Evolutionary conservation across 2,797 vertebrate species (phyloP).

Genomic region (Loriculus beryllinus): DNA sequence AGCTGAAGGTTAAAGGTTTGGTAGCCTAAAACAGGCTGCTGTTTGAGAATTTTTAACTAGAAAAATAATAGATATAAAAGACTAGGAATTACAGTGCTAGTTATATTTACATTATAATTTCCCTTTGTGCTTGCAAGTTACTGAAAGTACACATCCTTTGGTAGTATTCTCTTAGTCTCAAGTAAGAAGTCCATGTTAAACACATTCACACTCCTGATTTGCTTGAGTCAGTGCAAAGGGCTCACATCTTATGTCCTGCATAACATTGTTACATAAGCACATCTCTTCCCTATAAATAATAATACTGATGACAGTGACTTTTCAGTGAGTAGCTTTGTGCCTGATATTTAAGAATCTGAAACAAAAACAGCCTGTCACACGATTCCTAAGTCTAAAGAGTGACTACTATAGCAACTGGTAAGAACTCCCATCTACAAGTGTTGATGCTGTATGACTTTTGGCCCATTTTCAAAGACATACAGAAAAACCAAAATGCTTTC

Average conservation of each 20-base stretch:
- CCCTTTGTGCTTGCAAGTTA: constrained; percentile 53
- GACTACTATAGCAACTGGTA: not conserved
- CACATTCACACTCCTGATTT: not conserved
- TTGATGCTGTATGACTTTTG: not conserved
- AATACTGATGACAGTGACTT: not conserved
- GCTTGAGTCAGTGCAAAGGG: not conserved
- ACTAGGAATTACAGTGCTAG: not conserved
- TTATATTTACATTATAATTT: constrained; percentile 31
- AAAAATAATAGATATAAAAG: constrained; percentile 30
- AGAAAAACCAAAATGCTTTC: not conserved
- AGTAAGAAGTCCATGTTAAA: not conserved
- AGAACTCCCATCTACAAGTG: not conserved
- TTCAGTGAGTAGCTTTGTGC: not conserved
- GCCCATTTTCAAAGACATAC: not conserved
- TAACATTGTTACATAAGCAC: not conserved
- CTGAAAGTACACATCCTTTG: constrained; percentile 14
- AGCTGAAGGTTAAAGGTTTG: not conserved
- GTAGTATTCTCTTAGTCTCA: not conserved
- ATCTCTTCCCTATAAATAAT: not conserved
- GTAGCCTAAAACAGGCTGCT: not conserved
- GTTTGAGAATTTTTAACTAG: constrained; percentile 10
- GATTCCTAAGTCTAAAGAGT: not conserved
- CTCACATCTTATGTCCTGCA: not conserved
- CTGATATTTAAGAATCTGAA: not conserved
- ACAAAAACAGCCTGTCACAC: not conserved